Evolutionary conservation across 2,888 invertebrate genomes (phyloP), one percentile per base, ranked within the genome.

Genomic region (Allolobophora icterica): DNA sequence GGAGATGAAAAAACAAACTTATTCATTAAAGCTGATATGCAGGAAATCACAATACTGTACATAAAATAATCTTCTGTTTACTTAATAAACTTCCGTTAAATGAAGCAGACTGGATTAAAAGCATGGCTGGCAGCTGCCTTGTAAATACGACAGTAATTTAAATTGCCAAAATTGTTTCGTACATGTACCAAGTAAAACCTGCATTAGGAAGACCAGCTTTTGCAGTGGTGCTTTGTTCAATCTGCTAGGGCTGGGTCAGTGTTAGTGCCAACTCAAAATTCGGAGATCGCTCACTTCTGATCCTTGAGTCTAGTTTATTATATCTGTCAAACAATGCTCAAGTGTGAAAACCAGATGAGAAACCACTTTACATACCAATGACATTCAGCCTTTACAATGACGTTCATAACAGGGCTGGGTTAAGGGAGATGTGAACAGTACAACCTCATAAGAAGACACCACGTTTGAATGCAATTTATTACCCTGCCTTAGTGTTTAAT

Each of bases 181-280:
- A 42, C 42, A 42, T 42, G 42, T 24, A 52, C 52, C 52, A 52
- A 52, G 71, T n/a, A 71, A 71, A 71, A 71, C 30, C 8, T 71
- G 71, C n/a, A n/a, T n/a, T 6, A 71, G 8, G 6, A 52, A 71
- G 30, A 71, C 71, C n/a, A 71, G 71, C n/a, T 71, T 71, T 71
- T n/a, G 30, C 71, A 30, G 71, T n/a, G 30, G 71, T n/a, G n/a
- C n/a, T 71, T 71, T 3, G 71, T 71, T n/a, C 30, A 71, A 71
- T 71, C 71, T 71, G 71, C n/a, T n/a, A 71, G 13, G n/a, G 71
- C n/a, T 71, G 71, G 71, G n/a, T 71, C 71, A 71, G n/a, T 71
- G 8, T n/a, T n/a, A 58, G 11, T n/a, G 71, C 71, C 30, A 71
- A 71, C n/a, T 71, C 15, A 71, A 71, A 71, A 8, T 71, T 71